Evolutionary conservation across 35 echinoderm and acorn worm genomes (phyloP), one percentile per base, ranked within the genome.

Genomic region (Strongylocentrotus purpuratus): DNA sequence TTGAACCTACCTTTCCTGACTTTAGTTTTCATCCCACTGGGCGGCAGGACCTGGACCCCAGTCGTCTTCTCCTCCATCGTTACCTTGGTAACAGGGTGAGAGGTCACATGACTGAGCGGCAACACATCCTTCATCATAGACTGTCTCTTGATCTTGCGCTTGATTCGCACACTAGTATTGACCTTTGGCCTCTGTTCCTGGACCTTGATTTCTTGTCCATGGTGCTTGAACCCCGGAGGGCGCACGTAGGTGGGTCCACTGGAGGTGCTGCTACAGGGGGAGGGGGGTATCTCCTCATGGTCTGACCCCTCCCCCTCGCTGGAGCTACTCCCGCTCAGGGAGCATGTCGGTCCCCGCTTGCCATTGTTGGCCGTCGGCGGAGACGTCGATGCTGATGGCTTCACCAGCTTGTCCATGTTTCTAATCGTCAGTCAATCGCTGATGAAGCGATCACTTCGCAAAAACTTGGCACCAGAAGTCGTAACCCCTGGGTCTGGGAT

Each of bases 241-340:
- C 98, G 91, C 46, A 98, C 94, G 41, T 99, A 99, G 8, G 95
- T 98, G 32, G 98, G 98, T 33, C 97, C 98, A 89, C 98, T 99
- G 32, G 98, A 97, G 31, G 98, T 99, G 85, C 98, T 99, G 94
- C 98, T 99, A 94, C 97, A 98, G 33, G 98, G 98, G 59, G 98
- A 98, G 7, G 98, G 96, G 31, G 97, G 95, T 86, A 98, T 95
- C 10, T 98, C 97, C 95, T 99, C 98, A 31, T 96, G 96, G 86
- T 99, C 98, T 17, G 97, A 98, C 22, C 88, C 94, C 60, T 99
- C 98, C 22, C 96, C 98, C 92, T 97, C 98, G 61, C 92, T 94
- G 18, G 97, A 98, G 33, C 97, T 98, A 94, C 96, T 97, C 31
- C 96, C 95, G 92, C 98, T 99, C 28, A 98, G 97, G 41, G 98